Base-by-base conservation (phyloP, 2,888 invertebrate species). In the Priocnemis perturbator region DNA sequence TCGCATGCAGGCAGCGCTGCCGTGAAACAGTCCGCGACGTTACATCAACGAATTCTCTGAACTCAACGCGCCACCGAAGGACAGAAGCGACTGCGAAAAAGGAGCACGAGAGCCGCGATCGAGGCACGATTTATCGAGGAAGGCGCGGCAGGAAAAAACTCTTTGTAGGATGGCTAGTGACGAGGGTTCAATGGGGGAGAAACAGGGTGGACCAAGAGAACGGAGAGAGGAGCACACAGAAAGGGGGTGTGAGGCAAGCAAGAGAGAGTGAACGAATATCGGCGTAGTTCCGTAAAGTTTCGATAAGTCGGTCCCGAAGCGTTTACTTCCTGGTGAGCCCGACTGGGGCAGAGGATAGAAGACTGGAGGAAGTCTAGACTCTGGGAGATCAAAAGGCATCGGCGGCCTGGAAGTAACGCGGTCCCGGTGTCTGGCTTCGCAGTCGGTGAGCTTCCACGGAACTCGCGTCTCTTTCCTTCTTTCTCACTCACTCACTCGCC, bases 321-420 rank as follows among this genome's bases (percentile, higher is more conserved):
- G 83, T 82, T 83, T 83, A 78, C 81, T 82, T 81, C 79, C 78
- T 76, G 77, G 77, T 72, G 78, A 76, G 77, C 72, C 74, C 69
- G 76, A 78, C 70, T 76, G 66, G 57, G 71, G 71, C n/a, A 69
- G 76, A 73, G 75, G 74, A 75, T 71, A 76, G 80, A 75, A 73
- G 73, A 74, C 78, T 75, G 72, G 72, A 81, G 78, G 75, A 81
- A 83, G 84, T 85, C 85, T 83, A 84, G 85, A 85, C 83, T 78
- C 74, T 76, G 79, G 76, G 80, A 85, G 86, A 86, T 86, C 86
- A 86, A 86, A 86, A 83, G 86, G 83, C 76, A 82, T 73, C 85
- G 81, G 56, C 79, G 81, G 81, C 81, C 81, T 81, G 86, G 86
- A 85, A 86, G 82, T 86, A 86, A 86, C 85, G 79, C 67, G 81